Percentiles rank a stretch among this genome's conserved stretches.
These are phyloP conservation scores for Uloborus diversus DNA, from an alignment of 1,140 invertebrate species.

Conservation along the genomic window DNA sequence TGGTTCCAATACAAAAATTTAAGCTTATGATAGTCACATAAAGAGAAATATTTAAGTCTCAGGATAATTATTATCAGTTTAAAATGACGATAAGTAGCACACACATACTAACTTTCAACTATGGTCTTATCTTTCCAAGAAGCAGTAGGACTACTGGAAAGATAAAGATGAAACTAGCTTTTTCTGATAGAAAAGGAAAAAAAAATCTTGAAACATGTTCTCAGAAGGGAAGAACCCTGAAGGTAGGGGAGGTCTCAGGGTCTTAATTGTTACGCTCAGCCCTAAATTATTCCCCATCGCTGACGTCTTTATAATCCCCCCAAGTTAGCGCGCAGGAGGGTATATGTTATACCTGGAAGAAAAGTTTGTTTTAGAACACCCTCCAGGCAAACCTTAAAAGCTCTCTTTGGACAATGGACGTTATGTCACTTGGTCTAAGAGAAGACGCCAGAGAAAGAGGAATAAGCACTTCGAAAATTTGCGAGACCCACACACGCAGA, in stretches of 20 bases:
- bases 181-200: background rate
- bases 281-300: slow-evolving; percentile 10
- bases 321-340: background rate
- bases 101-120: background rate
- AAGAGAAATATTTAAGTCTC: too few relatives aligned
- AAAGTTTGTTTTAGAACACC: background rate
- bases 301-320: slow-evolving; percentile 42
- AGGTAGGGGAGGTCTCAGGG: background rate
- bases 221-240: slow-evolving; percentile 1
- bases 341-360: background rate
- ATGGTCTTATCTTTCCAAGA: background rate
- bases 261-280: background rate
- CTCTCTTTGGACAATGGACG: too few relatives aligned
- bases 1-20: too few relatives aligned
- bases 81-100: too few relatives aligned
- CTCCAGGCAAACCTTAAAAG: too few relatives aligned
- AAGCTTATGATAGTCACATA: too few relatives aligned
- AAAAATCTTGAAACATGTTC: background rate
- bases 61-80: too few relatives aligned
- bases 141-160: background rate
- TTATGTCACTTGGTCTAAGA: background rate
- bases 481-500: too few relatives aligned
- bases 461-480: too few relatives aligned
- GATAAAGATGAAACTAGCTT: background rate
- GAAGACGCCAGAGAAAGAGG: background rate